Conservation (phyloP, 1,140 invertebrate genomes). For the Drosophila repleta region DNA sequence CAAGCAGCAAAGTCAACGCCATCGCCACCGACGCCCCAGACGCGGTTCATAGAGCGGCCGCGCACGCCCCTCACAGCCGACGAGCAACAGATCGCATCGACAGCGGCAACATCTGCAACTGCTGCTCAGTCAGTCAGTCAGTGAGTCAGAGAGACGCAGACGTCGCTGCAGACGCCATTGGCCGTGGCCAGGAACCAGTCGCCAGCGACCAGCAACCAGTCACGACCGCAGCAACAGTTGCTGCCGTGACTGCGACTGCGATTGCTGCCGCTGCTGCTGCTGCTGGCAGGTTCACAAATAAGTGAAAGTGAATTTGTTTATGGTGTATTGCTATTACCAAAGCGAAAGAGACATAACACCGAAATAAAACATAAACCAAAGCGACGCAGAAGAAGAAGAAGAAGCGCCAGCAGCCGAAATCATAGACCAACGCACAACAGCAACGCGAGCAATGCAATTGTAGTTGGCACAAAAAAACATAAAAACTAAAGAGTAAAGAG, state of each 20-base stretch:
- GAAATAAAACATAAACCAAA: constrained; percentile 20
- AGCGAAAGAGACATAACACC: constrained; percentile 66
- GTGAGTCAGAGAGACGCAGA: constrained; percentile 59
- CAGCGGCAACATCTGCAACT: constrained; percentile 16
- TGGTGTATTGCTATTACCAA: constrained; percentile 79
- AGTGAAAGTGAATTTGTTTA: constrained; percentile 82
- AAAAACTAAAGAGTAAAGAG: neutral
- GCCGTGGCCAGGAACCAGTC: constrained; percentile 48
- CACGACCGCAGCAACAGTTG: constrained; percentile 24
- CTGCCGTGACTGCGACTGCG: constrained; percentile 15
- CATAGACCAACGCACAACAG: constrained; percentile 5
- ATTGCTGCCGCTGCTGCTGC: constrained; percentile 11
- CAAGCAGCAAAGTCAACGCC: constrained; percentile 47
- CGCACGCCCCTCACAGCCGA: neutral
- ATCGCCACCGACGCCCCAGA: constrained; percentile 38
- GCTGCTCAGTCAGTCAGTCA: constrained; percentile 61
- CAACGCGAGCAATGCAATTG: constrained; percentile 21
- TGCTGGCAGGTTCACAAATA: constrained; percentile 74
- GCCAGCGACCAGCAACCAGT: constrained; percentile 22
- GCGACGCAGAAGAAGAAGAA: constrained; percentile 1
- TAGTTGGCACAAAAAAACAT: constrained; percentile 3
- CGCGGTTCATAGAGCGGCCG: constrained; percentile 23
- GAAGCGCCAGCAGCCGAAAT: constrained; percentile 6
- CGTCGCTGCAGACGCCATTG: constrained; percentile 33
- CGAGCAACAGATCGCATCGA: neutral